Evolutionary conservation across 2,113 vertebrate genomes (phyloP).

Genomic region (Nannospalax galili): DNA sequence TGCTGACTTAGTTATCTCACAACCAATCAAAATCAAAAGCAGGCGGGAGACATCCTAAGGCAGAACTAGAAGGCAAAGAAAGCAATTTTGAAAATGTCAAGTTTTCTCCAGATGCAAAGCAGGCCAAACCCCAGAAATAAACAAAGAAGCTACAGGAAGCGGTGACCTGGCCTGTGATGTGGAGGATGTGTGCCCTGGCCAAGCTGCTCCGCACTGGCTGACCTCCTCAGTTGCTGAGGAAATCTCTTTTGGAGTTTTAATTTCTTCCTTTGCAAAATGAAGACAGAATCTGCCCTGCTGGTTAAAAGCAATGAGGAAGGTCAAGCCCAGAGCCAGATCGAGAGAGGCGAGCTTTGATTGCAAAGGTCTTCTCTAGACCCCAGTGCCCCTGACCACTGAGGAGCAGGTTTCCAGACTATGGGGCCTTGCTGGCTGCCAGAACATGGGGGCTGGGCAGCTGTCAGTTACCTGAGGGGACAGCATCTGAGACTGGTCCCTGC

Average conservation of each 20-base stretch:
- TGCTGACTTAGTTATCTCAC: neutral
- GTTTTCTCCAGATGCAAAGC: neutral
- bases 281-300: neutral
- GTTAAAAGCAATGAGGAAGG: neutral
- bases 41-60: neutral
- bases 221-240: neutral
- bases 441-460: neutral
- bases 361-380: neutral
- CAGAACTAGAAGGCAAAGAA: neutral
- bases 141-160: neutral
- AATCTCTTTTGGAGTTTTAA: neutral
- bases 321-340: neutral
- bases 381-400: neutral
- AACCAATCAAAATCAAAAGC: neutral
- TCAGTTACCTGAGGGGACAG: neutral
- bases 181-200: neutral
- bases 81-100: neutral
- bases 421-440: neutral
- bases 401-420: neutral
- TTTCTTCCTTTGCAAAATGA: constrained; percentile 9
- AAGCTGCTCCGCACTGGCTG: neutral
- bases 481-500: neutral
- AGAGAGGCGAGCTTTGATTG: neutral
- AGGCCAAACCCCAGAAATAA: neutral
- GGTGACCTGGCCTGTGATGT: too few relatives aligned